Evolutionary conservation across 2,888 invertebrate species (phyloP), one percentile per base, ranked within the genome.

Genomic region (Drosophila kanekoi): DNA sequence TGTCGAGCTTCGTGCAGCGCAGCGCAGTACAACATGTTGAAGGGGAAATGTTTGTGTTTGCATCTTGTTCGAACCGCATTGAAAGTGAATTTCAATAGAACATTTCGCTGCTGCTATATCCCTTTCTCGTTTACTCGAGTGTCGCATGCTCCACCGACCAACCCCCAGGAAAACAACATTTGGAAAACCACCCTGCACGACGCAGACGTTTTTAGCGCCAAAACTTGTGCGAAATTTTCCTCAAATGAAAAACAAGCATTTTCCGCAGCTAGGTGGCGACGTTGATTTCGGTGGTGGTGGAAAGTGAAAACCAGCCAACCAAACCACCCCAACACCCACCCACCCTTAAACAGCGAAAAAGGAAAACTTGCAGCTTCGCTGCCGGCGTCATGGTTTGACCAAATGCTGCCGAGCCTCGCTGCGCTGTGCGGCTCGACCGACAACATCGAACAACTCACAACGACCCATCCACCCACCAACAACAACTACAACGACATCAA

Each of bases 241-340:
- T 77, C 83, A 82, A 88, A 87, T 88, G 88, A 83, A 87, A 87
- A 82, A 58, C 86, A 59, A 74, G 83, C 74, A 74, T 79, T 76
- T 70, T 79, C 79, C 85, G 33, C 14, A 11, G 53, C 20, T 35
- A 45, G 23, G 66, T 45, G 41, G 41, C 44, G 11, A 43, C 49
- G 20, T 8, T 23, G 23, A 47, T 53, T 45, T 38, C 33, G 61
- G 80, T 60, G 88, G 87, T 83, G 88, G 83, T 82, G 83, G 75
- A 88, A 84, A 84, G 84, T 86, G 84, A 84, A 84, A 88, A 71
- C 32, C 89, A 81, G 52, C 89, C 84, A 84, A 84, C 89, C 89
- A 84, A 76, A 68, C 75, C 72, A 72, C 73, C 77, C 69, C 59
- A 76, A 28, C 53, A 53, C 77, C 88, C 83, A 87, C 82, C 86